Base-by-base conservation (phyloP, 1,140 invertebrate species). In the Drosophila lini region DNA sequence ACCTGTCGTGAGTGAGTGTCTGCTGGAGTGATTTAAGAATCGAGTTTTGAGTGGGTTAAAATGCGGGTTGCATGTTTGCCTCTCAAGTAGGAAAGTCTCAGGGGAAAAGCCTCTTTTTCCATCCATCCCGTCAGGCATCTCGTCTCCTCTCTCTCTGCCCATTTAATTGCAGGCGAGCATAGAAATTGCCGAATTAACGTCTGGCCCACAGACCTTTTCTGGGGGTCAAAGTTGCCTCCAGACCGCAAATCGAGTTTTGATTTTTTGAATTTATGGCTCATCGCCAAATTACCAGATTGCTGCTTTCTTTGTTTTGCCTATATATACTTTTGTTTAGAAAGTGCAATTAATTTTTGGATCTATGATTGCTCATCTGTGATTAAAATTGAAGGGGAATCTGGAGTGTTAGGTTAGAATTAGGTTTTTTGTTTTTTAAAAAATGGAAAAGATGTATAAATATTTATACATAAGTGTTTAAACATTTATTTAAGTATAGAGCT, bases 241-340 rank as follows among this genome's bases (percentile, higher is more conserved):
- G 32, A 76, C 55, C 63, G 73, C 74, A 59, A 76, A 68, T 77
- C 48, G 48, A 60, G 74, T 52, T 67, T 77, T 55, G 59, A 76
- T 76, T 67, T 44, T 28, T 47, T 36, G 55, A 76, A 59, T 76
- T 76, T 55, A 76, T 53, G 61, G 48, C 69, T 74, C 40, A 55
- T 76, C 53, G 52, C 65, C 40, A 71, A 71, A 71, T 71, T 71
- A 71, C 82, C 79, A 64, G 79, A 84, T 80, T 83, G 75, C 28
- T 50, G 47, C 80, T 80, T 76, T 80, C 57, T 52, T 60, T 61
- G 57, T 52, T 48, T 77, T 55, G 45, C 57, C 38, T 52, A 34
- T 28, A 52, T 15, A 2, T 22, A 58, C 16, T 74, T 74, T 79
- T 40, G 40, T 44, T 76, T 65, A 75, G 65, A 78, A 80, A 84